Conservation (phyloP, 2,888 invertebrate genomes). For the Blastobasis adustella region DNA sequence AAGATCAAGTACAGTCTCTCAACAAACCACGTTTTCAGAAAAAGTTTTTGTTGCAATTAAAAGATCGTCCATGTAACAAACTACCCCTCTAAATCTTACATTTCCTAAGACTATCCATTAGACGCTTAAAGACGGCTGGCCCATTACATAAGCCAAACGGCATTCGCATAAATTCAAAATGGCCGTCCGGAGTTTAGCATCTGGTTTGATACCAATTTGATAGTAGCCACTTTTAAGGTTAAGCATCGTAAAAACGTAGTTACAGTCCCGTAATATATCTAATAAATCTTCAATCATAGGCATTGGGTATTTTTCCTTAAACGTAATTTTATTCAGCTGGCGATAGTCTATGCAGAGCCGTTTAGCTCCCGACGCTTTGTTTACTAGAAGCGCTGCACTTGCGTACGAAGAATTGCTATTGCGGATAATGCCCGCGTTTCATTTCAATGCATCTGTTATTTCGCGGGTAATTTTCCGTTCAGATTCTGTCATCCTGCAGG, state of each 20-base stretch:
- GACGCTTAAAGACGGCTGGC: slow-evolving; percentile 2
- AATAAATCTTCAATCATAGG: slow-evolving; percentile 13
- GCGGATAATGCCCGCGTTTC: slow-evolving; percentile 11
- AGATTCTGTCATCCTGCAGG: too few species aligned
- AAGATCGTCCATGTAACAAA: slow-evolving; percentile 9
- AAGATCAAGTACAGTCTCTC: not conserved
- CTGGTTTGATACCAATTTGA: slow-evolving; percentile 7
- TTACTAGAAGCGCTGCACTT: slow-evolving; percentile 7
- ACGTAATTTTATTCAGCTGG: slow-evolving; percentile 9
- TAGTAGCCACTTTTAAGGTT: slow-evolving; percentile 3
- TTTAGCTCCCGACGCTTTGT: slow-evolving; percentile 9
- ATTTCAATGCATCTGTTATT: too few species aligned
- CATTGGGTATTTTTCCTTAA: slow-evolving; percentile 10
- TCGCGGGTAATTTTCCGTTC: too few species aligned
- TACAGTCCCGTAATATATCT: slow-evolving; percentile 3
- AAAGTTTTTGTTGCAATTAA: slow-evolving; percentile 1
- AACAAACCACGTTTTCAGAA: slow-evolving; percentile 2
- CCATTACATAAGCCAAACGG: slow-evolving; percentile 5
- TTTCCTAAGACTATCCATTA: slow-evolving; percentile 3
- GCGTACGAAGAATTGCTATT: slow-evolving; percentile 11
- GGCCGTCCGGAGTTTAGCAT: slow-evolving; percentile 10
- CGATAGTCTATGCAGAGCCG: slow-evolving; percentile 14
- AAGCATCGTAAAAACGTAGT: slow-evolving; percentile 7
- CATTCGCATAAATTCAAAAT: slow-evolving; percentile 10
- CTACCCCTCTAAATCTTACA: slow-evolving; percentile 5